Percentiles rank a stretch among this genome's conserved stretches.
phyloP scores from a whole-genome alignment of 1,140 invertebrate genomes.

The Trichonephila clavata region DNA sequence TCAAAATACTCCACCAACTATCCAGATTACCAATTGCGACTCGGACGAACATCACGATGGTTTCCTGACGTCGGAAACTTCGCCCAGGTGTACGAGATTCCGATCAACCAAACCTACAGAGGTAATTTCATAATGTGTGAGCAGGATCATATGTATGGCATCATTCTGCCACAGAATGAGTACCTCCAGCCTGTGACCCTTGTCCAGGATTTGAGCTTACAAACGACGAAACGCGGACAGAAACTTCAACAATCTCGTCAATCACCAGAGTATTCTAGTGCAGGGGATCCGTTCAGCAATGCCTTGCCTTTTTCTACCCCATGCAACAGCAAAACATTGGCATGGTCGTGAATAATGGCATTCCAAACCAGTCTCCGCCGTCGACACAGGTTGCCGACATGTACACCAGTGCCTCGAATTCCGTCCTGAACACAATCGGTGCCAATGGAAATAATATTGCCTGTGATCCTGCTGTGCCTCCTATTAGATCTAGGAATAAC shows the following conservation, averaged over 20 bases:
- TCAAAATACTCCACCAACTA: slow-evolving; percentile 52
- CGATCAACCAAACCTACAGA: slow-evolving; percentile 66
- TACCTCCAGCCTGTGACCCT: slow-evolving; percentile 59
- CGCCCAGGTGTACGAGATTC: slow-evolving; percentile 71
- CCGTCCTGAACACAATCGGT: slow-evolving; percentile 34
- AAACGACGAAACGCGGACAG: slow-evolving; percentile 47
- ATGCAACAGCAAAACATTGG: neutral
- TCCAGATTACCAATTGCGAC: slow-evolving; percentile 70
- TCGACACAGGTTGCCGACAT: neutral
- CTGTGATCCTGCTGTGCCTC: slow-evolving; percentile 39
- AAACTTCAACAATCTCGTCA: slow-evolving; percentile 64
- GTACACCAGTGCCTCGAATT: neutral
- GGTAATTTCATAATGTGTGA: slow-evolving; percentile 63
- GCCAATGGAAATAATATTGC: neutral
- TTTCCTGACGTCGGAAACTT: neutral
- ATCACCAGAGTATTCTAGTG: slow-evolving; percentile 45
- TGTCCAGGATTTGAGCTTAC: slow-evolving; percentile 71
- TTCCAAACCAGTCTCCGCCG: slow-evolving; percentile 25
- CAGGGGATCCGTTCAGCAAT: slow-evolving; percentile 16
- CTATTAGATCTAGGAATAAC: slow-evolving; percentile 46
- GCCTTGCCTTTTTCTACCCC: neutral
- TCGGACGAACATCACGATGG: neutral
- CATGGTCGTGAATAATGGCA: neutral
- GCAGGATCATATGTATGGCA: slow-evolving; percentile 72
- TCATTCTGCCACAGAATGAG: slow-evolving; percentile 57